A percentile compares a stretch with the other conserved stretches of the same genome.
These are phyloP conservation scores for Lymantria monacha DNA, from an alignment of 2,888 invertebrate species.

Conservation along the genomic window DNA sequence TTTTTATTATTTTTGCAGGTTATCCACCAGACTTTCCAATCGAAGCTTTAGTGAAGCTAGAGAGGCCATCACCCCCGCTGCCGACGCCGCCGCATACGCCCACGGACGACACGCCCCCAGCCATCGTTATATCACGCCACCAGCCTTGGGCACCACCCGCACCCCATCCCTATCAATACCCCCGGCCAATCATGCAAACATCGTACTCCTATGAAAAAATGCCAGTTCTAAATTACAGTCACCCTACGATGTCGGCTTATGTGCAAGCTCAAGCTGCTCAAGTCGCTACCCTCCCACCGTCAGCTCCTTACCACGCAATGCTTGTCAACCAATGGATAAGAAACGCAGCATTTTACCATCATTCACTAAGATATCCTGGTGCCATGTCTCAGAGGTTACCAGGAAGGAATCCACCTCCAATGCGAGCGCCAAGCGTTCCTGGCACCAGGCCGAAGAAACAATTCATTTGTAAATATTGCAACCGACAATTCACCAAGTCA, in stretches of 20 bases:
- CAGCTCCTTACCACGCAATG: slow-evolving; percentile 81
- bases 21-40: slow-evolving; percentile 83
- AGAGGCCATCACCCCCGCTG: slow-evolving; percentile 83
- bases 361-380: slow-evolving; percentile 74
- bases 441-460: slow-evolving; percentile 88
- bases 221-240: slow-evolving; percentile 58
- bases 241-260: slow-evolving; percentile 69
- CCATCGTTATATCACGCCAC: slow-evolving; percentile 70
- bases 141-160: slow-evolving; percentile 63
- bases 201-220: slow-evolving; percentile 69
- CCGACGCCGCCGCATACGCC: slow-evolving; percentile 89
- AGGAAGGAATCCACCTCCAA: slow-evolving; percentile 77
- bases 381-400: slow-evolving; percentile 77
- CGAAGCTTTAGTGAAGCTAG: slow-evolving; percentile 82
- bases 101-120: slow-evolving; percentile 82
- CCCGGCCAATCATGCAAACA: slow-evolving; percentile 60
- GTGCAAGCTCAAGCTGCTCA: slow-evolving; percentile 75
- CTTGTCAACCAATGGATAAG: slow-evolving; percentile 89
- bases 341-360: slow-evolving; percentile 86
- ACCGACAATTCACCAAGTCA: slow-evolving; percentile 98
- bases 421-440: slow-evolving; percentile 80
- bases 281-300: slow-evolving; percentile 70
- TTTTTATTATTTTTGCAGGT: slow-evolving; percentile 58
- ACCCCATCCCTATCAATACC: slow-evolving; percentile 62
- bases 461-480: slow-evolving; percentile 99